Conservation (phyloP, 2,113 vertebrate species). For the Psilopsiagon aymara region DNA sequence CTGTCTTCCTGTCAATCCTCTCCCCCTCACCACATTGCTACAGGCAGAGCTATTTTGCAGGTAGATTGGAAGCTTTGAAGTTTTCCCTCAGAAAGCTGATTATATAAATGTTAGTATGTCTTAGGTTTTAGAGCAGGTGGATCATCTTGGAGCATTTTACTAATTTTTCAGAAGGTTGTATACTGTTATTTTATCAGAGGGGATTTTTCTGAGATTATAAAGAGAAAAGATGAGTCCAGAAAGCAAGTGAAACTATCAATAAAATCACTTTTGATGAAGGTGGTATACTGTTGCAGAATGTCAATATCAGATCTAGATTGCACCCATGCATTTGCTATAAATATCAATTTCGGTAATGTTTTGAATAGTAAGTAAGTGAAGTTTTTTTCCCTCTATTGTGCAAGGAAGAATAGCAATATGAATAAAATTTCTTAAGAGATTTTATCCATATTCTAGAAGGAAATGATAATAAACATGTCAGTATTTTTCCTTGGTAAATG, state of each 20-base stretch:
- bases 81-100: slow-evolving; percentile 56
- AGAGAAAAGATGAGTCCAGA: background rate
- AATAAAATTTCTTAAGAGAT: background rate
- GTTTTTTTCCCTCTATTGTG: background rate
- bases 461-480: background rate
- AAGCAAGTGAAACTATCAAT: background rate
- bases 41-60: slow-evolving; percentile 21
- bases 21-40: background rate
- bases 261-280: slow-evolving; percentile 2
- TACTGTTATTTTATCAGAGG: background rate
- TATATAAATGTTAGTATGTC: slow-evolving; percentile 46
- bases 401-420: background rate
- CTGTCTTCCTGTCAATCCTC: slow-evolving; percentile 20
- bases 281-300: slow-evolving; percentile 3
- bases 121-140: slow-evolving; percentile 42
- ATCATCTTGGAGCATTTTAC: slow-evolving; percentile 36
- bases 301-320: slow-evolving; percentile 33
- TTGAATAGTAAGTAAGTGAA: slow-evolving; percentile 20
- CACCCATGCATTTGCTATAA: slow-evolving; percentile 19
- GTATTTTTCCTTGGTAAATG: background rate
- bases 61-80: slow-evolving; percentile 46
- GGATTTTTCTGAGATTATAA: slow-evolving; percentile 40
- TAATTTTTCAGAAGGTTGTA: slow-evolving; percentile 50
- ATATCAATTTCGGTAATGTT: slow-evolving; percentile 38
- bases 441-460: background rate